Base-by-base conservation (phyloP, 2,888 invertebrate genomes). In the Pasiphila rectangulata region DNA sequence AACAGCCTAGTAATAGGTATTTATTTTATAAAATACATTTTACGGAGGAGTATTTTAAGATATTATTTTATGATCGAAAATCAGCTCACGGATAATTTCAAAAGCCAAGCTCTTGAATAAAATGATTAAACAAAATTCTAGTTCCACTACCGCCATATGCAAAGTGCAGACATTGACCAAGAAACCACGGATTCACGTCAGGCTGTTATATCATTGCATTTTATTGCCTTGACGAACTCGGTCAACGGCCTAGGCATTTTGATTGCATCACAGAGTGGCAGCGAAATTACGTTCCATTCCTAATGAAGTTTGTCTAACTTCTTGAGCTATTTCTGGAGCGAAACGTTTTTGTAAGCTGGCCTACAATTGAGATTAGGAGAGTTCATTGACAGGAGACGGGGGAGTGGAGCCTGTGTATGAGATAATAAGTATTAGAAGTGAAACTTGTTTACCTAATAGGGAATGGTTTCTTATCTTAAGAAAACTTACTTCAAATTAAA, bases 351-450 rank as follows among this genome's bases (percentile, higher is more conserved):
- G 69, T 68, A 37, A 36, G 37, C 50, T 46, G 41, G 50, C 50
- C 45, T 45, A 50, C 41, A 41, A 36, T 24, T 41, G 74, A 77
- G 76, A 79, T 83, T 81, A 82, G 65, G 64, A 59, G 67, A 75
- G 87, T 85, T 87, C 87, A 81, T 84, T 87, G 86, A 87, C 87
- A 76, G 37, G 25, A 36, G 40, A 46, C 45, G 30, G 43, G 48
- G 48, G 37, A 29, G 24, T 13, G 48, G 27, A 27, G 39, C 23
- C 35, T 44, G 23, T 12, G 15, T 6, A n/a, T 4, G 4, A 23
- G 9, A 30, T 23, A 1, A 16, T 9, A 17, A 29, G 12, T 6
- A 20, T 7, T 39, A 39, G 48, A 48, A 27, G n/a, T 23, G 48
- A 38, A 43, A 39, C 48, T 43, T 10, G 5, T 34, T 32, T 21